Evolutionary conservation across 2,888 invertebrate species (phyloP).

Genomic region (Apamea sordens): DNA sequence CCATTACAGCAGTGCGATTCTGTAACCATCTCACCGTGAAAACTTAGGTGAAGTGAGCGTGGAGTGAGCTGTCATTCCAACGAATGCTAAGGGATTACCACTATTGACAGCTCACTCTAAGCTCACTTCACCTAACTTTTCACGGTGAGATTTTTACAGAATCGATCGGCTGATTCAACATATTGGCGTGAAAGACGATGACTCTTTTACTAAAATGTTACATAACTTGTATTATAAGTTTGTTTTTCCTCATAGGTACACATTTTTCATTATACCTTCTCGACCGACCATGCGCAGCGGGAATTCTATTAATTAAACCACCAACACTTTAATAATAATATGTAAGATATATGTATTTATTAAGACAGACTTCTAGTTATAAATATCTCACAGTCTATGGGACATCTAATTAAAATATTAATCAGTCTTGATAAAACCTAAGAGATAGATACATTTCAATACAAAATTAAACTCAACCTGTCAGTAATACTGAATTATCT

Average conservation of each 20-base stretch:
- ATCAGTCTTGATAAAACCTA: slow-evolving; percentile 13
- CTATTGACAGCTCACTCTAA: no score
- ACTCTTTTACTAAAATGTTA: no score
- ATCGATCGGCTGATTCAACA: no score
- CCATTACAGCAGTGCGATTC: no score
- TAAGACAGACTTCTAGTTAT: slow-evolving; percentile 1
- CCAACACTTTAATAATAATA: slow-evolving; percentile 16
- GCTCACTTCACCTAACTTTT: no score
- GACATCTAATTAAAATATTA: slow-evolving; percentile 26
- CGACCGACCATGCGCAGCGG: slow-evolving; percentile 13
- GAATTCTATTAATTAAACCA: slow-evolving; percentile 41
- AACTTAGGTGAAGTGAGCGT: no score
- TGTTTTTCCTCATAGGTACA: neutral
- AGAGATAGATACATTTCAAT: slow-evolving; percentile 4
- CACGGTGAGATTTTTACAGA: no score
- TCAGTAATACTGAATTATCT: neutral
- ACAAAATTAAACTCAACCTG: neutral
- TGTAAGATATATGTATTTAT: slow-evolving; percentile 22
- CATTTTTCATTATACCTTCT: slow-evolving; percentile 3
- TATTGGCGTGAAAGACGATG: no score
- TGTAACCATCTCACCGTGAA: no score
- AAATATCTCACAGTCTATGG: slow-evolving; percentile 18
- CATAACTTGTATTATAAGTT: neutral
- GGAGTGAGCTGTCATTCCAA: no score
- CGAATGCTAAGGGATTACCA: no score